Percentiles rank a stretch among this genome's conserved stretches.
Evolutionary conservation across 2,888 invertebrate species (phyloP).

Genomic region (Ormia ochracea): DNA sequence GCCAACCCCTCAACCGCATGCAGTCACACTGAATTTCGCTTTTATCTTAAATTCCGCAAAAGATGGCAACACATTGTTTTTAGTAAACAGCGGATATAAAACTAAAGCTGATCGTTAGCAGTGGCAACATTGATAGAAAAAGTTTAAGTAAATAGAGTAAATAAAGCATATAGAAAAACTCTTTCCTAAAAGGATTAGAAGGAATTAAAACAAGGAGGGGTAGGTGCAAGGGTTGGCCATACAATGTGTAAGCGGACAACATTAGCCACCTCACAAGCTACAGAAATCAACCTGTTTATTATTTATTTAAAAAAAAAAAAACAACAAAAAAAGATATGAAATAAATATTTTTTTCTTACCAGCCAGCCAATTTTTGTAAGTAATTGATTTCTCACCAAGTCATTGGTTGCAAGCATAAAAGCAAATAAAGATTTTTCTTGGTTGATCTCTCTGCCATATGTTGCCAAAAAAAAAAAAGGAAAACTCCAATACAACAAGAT

Average conservation of each 20-base stretch:
- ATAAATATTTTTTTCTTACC: neutral
- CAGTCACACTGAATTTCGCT: no score
- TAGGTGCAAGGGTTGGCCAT: neutral
- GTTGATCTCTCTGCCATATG: slow-evolving; percentile 43
- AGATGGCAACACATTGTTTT: slow-evolving; percentile 30
- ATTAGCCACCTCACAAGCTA: slow-evolving; percentile 12
- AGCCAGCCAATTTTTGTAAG: slow-evolving; percentile 5
- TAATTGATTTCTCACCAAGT: slow-evolving; percentile 36
- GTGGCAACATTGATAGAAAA: slow-evolving; percentile 11
- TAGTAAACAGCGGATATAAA: slow-evolving; percentile 3
- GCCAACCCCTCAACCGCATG: no score
- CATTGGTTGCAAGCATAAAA: neutral
- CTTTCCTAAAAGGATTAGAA: slow-evolving; percentile 23
- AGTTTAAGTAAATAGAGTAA: neutral
- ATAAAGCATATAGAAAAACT: neutral
- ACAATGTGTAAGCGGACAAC: neutral
- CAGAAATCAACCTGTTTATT: slow-evolving; percentile 40
- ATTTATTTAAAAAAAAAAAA: slow-evolving; percentile 23
- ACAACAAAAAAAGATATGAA: no score
- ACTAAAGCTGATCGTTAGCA: slow-evolving; percentile 48
- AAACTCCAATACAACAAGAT: neutral
- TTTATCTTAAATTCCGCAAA: no score
- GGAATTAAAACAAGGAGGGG: neutral
- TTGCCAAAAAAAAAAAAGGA: slow-evolving; percentile 47
- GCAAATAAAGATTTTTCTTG: neutral